Percentiles rank a stretch among this genome's conserved stretches.
Evolutionary conservation across 2,888 invertebrate species (phyloP).

Genomic region (Sphaerophoria taeniata): DNA sequence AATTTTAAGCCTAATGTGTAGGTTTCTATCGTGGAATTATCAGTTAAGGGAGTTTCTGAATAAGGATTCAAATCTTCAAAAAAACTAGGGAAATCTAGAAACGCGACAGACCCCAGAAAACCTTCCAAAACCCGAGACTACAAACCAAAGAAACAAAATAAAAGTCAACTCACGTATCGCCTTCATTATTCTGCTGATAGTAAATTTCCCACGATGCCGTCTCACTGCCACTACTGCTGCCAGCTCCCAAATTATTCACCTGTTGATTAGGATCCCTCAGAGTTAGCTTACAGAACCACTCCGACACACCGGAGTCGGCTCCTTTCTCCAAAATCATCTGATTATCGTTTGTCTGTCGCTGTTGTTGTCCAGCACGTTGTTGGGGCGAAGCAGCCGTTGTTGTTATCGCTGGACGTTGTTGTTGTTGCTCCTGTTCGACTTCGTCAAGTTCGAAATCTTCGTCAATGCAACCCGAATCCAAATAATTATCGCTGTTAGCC

Average conservation of each 20-base stretch:
- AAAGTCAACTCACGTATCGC: conserved; percentile 91
- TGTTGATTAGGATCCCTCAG: conserved; percentile 80
- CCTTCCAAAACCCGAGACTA: neutral
- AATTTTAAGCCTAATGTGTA: too few relatives aligned
- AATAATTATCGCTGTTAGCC: conserved; percentile 50
- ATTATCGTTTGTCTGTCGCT: conserved; percentile 46
- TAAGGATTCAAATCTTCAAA: too few relatives aligned
- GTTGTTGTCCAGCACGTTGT: conserved; percentile 52
- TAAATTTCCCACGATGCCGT: conserved; percentile 86
- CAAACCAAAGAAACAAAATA: neutral
- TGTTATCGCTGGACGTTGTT: conserved; percentile 50
- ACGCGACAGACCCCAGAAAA: too few relatives aligned
- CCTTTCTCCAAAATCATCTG: conserved; percentile 88
- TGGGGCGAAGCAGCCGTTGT: conserved; percentile 73
- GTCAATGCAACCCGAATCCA: conserved; percentile 78
- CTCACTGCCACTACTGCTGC: conserved; percentile 62
- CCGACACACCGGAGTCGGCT: conserved; percentile 85
- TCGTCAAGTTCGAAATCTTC: conserved; percentile 74
- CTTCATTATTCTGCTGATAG: conserved; percentile 91
- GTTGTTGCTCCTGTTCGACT: conserved; percentile 34
- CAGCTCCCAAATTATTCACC: conserved; percentile 73
- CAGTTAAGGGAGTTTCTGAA: too few relatives aligned
- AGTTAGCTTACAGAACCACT: conserved; percentile 86
- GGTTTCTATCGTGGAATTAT: too few relatives aligned
- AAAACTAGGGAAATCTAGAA: too few relatives aligned